Evolutionary conservation across 2,888 invertebrate genomes (phyloP).

Genomic region (Villa cingulata): DNA sequence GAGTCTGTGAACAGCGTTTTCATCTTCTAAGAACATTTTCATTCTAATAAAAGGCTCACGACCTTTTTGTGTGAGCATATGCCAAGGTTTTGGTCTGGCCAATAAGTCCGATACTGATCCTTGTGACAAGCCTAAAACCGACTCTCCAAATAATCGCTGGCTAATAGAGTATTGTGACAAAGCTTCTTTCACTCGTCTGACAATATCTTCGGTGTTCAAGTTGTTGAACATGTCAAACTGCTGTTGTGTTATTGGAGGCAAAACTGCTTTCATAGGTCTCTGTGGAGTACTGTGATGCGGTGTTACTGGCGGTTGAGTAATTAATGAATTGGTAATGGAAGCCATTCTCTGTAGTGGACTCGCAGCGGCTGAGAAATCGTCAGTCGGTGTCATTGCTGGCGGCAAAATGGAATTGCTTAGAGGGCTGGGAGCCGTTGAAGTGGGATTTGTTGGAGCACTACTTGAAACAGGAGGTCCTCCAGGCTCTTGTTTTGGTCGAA

Average conservation of each 20-base stretch:
- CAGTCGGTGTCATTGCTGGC: slow-evolving; percentile 66
- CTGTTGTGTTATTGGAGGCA: slow-evolving; percentile 96
- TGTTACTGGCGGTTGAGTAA: slow-evolving; percentile 77
- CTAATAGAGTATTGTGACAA: slow-evolving; percentile 93
- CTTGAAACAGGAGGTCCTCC: slow-evolving; percentile 45
- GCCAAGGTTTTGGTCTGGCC: slow-evolving; percentile 97
- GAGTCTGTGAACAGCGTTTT: slow-evolving; percentile 86
- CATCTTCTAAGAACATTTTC: slow-evolving; percentile 96
- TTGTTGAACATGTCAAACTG: slow-evolving; percentile 97
- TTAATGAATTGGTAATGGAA: slow-evolving; percentile 91
- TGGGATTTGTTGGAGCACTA: slow-evolving; percentile 27
- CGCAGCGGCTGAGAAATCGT: slow-evolving; percentile 74
- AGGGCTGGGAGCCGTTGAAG: slow-evolving; percentile 72
- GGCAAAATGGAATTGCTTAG: slow-evolving; percentile 75
- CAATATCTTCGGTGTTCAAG: slow-evolving; percentile 96
- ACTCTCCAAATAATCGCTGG: slow-evolving; percentile 95
- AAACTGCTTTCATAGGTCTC: slow-evolving; percentile 85
- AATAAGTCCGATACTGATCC: slow-evolving; percentile 95
- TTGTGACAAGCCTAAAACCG: slow-evolving; percentile 89
- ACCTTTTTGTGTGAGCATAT: slow-evolving; percentile 95
- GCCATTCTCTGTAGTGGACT: slow-evolving; percentile 96
- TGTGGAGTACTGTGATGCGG: slow-evolving; percentile 73
- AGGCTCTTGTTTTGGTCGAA: slow-evolving; percentile 73
- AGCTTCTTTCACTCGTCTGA: slow-evolving; percentile 89
- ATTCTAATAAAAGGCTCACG: slow-evolving; percentile 94